These are phyloP conservation scores for Stegana nigrithorax DNA, from an alignment of 2,888 invertebrate genomes.

Conservation along the genomic window DNA sequence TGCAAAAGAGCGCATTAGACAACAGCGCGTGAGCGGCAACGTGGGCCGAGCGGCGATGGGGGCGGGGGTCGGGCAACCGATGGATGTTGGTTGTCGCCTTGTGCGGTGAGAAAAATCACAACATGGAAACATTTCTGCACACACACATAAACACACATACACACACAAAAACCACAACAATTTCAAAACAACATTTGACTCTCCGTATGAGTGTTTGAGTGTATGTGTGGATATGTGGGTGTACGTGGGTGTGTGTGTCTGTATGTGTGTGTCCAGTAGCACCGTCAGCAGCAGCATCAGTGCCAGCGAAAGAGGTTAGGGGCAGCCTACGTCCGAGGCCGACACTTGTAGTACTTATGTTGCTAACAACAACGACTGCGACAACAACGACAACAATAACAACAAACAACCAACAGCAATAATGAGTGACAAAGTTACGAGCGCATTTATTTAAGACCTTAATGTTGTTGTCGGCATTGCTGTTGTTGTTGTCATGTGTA, in stretches of 20 bases:
- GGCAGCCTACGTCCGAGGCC: background rate
- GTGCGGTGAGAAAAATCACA: conserved; percentile 9
- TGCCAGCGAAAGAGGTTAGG: background rate
- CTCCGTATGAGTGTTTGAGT: no score
- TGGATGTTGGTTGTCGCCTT: conserved; percentile 8
- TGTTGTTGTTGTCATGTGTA: conserved; percentile 22
- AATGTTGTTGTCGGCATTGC: conserved; percentile 18
- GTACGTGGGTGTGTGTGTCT: background rate
- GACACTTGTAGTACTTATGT: no score
- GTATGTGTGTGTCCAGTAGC: background rate
- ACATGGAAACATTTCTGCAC: conserved; percentile 4
- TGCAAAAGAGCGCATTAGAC: conserved; percentile 42
- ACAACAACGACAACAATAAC: conserved; percentile 20
- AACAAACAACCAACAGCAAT: conserved; percentile 9
- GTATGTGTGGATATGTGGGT: no score
- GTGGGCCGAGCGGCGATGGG: conserved; percentile 9
- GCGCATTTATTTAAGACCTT: conserved; percentile 18
- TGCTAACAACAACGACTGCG: conserved; percentile 25
- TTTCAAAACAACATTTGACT: conserved; percentile 56
- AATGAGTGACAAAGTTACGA: conserved; percentile 36
- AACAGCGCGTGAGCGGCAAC: conserved; percentile 13
- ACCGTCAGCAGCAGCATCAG: background rate
- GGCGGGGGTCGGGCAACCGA: background rate
- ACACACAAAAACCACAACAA: conserved; percentile 45
- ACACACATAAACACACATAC: conserved; percentile 1